Conservation (phyloP, 1,140 invertebrate genomes). For the Ylistrum balloti region DNA sequence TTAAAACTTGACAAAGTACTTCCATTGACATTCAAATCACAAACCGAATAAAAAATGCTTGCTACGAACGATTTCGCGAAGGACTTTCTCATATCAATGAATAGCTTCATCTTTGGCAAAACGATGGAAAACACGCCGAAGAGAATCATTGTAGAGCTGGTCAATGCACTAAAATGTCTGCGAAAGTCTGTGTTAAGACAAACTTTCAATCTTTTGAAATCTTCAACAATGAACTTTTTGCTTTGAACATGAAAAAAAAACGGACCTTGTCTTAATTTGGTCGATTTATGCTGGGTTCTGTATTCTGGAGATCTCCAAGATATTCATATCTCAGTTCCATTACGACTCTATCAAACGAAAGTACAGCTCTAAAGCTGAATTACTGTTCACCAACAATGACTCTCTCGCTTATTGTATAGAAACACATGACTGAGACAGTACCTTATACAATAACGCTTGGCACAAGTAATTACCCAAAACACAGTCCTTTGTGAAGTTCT, state of each 20-base stretch:
- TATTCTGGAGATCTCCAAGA: constrained; percentile 70
- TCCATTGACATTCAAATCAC: no score
- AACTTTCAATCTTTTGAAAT: constrained; percentile 77
- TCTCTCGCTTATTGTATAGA: constrained; percentile 46
- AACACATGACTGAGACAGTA: constrained; percentile 42
- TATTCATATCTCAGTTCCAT: constrained; percentile 77
- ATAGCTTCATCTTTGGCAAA: constrained; percentile 82
- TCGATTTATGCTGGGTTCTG: constrained; percentile 71
- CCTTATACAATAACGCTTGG: constrained; percentile 54
- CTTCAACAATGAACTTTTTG: constrained; percentile 73
- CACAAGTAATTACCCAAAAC: constrained; percentile 53
- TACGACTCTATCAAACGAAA: constrained; percentile 71
- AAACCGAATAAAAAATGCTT: constrained; percentile 70
- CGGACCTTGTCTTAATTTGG: background rate
- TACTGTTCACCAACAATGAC: constrained; percentile 81
- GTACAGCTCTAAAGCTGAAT: constrained; percentile 72
- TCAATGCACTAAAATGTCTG: constrained; percentile 48
- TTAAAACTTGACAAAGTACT: background rate
- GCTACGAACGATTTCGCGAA: constrained; percentile 81
- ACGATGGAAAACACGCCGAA: constrained; percentile 81
- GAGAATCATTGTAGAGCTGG: constrained; percentile 64
- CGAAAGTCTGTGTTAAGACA: constrained; percentile 72
- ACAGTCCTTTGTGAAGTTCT: constrained; percentile 52
- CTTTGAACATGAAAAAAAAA: constrained; percentile 64
- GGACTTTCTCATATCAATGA: constrained; percentile 82